A percentile compares a stretch with the other conserved stretches of the same genome.
These are phyloP conservation scores for Andrena trimmerana DNA, from an alignment of 2,888 invertebrate species.

Conservation along the genomic window DNA sequence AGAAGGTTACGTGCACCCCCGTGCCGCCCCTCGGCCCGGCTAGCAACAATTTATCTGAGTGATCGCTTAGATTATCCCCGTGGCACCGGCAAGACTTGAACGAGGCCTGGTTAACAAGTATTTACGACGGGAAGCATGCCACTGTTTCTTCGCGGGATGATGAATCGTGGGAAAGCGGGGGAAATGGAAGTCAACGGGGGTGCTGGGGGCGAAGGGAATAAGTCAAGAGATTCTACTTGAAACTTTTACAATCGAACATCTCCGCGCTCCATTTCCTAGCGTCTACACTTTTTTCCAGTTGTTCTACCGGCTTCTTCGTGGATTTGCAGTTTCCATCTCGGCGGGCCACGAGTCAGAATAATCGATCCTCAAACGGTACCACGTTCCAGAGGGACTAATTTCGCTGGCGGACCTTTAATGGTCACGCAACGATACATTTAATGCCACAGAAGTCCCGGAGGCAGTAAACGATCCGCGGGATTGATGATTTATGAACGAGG, in stretches of 20 bases:
- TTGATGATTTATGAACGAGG: background rate
- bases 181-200: background rate
- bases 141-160: background rate
- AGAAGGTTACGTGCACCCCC: slow-evolving; percentile 20
- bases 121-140: slow-evolving; percentile 12
- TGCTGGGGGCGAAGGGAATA: background rate
- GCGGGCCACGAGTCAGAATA: no score
- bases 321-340: no score
- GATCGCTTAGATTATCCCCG: slow-evolving; percentile 36
- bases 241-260: background rate
- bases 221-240: background rate
- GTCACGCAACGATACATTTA: background rate
- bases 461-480: background rate
- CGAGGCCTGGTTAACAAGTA: slow-evolving; percentile 12
- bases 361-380: no score
- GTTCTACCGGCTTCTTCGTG: no score
- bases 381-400: no score
- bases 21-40: background rate
- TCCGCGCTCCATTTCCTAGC: background rate
- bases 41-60: slow-evolving; percentile 33
- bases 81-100: background rate
- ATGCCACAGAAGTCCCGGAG: background rate
- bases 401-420: no score
- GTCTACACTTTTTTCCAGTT: no score
- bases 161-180: background rate